Evolutionary conservation across 2,888 invertebrate genomes (phyloP).

Genomic region (Melanostoma scalare): DNA sequence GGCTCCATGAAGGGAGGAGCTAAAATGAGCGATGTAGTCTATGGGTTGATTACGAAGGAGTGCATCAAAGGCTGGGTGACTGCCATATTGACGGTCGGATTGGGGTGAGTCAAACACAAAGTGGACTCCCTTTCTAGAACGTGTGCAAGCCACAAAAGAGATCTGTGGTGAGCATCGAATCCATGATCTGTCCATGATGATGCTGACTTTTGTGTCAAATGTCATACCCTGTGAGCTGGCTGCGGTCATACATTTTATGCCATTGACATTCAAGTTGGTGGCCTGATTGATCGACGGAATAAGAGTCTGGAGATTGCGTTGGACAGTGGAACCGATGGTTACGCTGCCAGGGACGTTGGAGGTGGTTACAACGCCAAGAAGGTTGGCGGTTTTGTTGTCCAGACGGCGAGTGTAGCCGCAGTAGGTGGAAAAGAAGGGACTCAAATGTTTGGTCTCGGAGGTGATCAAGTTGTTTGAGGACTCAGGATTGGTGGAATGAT

Average conservation of each 20-base stretch:
- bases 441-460: not conserved
- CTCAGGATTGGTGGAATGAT: not conserved
- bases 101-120: not conserved
- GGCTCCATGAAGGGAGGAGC: not conserved
- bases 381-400: not conserved
- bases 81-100: not conserved
- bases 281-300: not conserved
- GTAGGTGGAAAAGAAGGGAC: not conserved
- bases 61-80: not conserved
- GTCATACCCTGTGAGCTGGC: conserved; percentile 1
- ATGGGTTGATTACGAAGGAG: not conserved
- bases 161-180: not conserved
- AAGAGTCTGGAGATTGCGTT: not conserved
- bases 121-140: not conserved
- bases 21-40: not conserved
- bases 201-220: not conserved
- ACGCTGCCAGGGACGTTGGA: no score
- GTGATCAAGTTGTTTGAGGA: not conserved
- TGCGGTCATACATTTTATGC: not conserved
- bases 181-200: not conserved
- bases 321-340: not conserved
- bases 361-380: not conserved
- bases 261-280: not conserved
- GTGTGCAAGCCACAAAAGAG: not conserved
- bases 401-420: not conserved